phyloP scores from a whole-genome alignment of 2,888 invertebrate species.

The Meloe dianella region DNA sequence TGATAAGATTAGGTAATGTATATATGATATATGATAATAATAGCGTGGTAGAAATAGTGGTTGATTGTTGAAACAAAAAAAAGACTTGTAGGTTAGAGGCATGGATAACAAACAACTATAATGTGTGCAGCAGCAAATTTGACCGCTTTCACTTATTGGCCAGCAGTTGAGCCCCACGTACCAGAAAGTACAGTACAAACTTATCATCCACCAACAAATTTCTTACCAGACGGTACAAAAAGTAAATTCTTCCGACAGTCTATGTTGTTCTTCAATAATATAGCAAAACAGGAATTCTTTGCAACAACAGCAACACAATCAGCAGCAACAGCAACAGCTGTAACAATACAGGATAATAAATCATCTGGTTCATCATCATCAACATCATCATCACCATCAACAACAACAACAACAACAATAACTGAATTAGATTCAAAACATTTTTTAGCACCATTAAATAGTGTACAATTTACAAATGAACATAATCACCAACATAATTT shows the following conservation, averaged over 20 bases:
- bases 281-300: constrained; percentile 41
- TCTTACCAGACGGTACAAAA: constrained; percentile 37
- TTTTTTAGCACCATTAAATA: constrained; percentile 52
- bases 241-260: constrained; percentile 37
- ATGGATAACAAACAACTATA: constrained; percentile 14
- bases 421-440: constrained; percentile 25
- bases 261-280: constrained; percentile 40
- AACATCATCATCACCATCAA: not conserved
- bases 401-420: constrained; percentile 6
- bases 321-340: constrained; percentile 8
- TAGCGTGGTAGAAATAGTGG: too few relatives aligned
- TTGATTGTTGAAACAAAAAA: too few relatives aligned
- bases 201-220: constrained; percentile 33
- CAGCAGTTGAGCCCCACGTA: constrained; percentile 36
- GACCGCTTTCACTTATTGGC: constrained; percentile 40
- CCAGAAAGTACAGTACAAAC: constrained; percentile 33
- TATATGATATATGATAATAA: not conserved
- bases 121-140: constrained; percentile 41
- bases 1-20: not conserved
- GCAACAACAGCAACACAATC: constrained; percentile 17
- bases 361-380: constrained; percentile 12
- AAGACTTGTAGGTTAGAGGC: constrained; percentile 21
- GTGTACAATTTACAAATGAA: constrained; percentile 58
- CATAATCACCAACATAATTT: constrained; percentile 22
- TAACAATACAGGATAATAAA: constrained; percentile 26